Evolutionary conservation across 2,888 invertebrate genomes (phyloP).

Genomic region (Aspidiotus destructor): DNA sequence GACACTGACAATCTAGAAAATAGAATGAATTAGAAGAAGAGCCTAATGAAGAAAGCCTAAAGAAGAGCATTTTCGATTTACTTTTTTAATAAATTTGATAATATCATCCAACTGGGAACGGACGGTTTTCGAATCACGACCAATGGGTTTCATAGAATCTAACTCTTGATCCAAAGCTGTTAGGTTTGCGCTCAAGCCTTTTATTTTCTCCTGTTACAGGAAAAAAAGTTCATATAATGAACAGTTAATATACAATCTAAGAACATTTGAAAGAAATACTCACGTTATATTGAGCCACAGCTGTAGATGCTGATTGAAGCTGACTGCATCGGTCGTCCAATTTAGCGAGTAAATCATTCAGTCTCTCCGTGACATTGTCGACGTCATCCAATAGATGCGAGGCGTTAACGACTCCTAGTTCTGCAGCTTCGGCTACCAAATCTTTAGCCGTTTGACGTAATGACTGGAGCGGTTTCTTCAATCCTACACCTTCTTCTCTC

Average conservation of each 20-base stretch:
- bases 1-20: constrained; percentile 37
- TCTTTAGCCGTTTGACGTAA: constrained; percentile 63
- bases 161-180: constrained; percentile 71
- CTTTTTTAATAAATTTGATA: constrained; percentile 53
- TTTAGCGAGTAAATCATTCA: constrained; percentile 63
- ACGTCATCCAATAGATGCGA: constrained; percentile 68
- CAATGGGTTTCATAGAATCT: constrained; percentile 75
- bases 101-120: constrained; percentile 74
- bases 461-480: constrained; percentile 62
- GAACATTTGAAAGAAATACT: constrained; percentile 34
- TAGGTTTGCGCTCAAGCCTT: constrained; percentile 64
- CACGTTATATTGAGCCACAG: constrained; percentile 74
- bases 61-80: constrained; percentile 43
- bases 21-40: not conserved
- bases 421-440: constrained; percentile 63
- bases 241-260: not conserved
- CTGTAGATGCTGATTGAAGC: constrained; percentile 75
- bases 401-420: constrained; percentile 67
- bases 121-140: constrained; percentile 75
- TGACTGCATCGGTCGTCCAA: constrained; percentile 69
- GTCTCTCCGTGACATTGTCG: constrained; percentile 62
- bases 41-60: not conserved
- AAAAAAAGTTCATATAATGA: constrained; percentile 13
- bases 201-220: constrained; percentile 59
- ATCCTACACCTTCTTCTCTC: constrained; percentile 66